Percentiles rank a stretch among this genome's conserved stretches.
Evolutionary conservation across 1,140 invertebrate genomes (phyloP).

Genomic region (Agrypnia vestita): DNA sequence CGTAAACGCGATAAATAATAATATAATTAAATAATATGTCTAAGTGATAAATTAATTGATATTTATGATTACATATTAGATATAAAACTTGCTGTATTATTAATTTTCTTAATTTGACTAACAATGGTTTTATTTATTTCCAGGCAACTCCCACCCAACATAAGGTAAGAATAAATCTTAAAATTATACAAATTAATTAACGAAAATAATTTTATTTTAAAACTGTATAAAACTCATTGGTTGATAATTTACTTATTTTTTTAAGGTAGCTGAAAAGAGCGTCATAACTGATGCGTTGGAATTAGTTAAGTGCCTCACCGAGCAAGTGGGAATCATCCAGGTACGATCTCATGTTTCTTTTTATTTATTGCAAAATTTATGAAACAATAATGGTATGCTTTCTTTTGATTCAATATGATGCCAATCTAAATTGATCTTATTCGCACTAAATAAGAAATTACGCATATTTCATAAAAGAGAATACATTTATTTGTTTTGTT

Average conservation of each 20-base stretch:
- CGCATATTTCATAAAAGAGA: no score
- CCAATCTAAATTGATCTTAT: neutral
- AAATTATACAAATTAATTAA: no score
- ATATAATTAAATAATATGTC: no score
- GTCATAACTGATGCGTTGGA: conserved; percentile 14
- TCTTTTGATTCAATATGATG: neutral
- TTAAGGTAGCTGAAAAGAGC: neutral
- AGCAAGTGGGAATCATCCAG: neutral
- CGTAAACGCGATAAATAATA: no score
- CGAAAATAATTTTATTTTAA: no score
- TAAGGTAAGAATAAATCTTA: neutral
- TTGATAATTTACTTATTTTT: no score
- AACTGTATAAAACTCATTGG: no score
- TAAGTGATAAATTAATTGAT: no score
- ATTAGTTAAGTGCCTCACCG: conserved; percentile 26
- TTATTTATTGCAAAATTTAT: neutral
- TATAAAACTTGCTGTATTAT: no score
- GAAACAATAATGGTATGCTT: neutral
- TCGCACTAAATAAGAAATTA: no score
- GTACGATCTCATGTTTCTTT: neutral
- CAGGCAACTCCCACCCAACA: conserved; percentile 21
- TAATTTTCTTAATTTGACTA: neutral
- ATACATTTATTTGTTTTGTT: no score
- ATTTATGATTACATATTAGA: no score
- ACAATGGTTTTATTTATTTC: neutral